Evolutionary conservation across 2,888 invertebrate genomes (phyloP), one percentile per base, ranked within the genome.

Genomic region (Opisthograptis luteolata): DNA sequence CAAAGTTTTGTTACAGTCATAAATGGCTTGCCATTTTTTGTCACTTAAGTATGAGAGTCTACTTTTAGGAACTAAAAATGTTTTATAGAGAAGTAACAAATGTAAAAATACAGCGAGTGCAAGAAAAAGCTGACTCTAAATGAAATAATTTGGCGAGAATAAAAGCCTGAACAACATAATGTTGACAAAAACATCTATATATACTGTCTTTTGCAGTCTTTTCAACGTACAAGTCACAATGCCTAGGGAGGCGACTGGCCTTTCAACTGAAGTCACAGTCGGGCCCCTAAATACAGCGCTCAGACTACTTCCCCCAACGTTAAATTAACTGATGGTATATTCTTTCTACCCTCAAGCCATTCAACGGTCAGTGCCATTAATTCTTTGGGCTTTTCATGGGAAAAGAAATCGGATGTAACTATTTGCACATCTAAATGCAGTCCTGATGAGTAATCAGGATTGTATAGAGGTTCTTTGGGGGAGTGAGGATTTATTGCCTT

Each of bases 391-490:
- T 55, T 60, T 75, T 69, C 71, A 70, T 61, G 51, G 64, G 59
- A 70, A 68, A 66, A 71, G 64, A 69, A 70, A 69, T 64, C 53
- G 75, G 76, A 79, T 76, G 74, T 73, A 60, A 68, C 76, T 68
- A 74, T 77, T 79, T 76, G 67, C 70, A 60, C 59, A 64, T 69
- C 68, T 73, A 73, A 76, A 76, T 73, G 68, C 70, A 66, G 48
- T 60, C 56, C 55, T 73, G 71, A 75, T 76, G 73, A 73, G 68
- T 73, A 69, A 68, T 66, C 69, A 63, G 66, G 62, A 67, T 60
- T 62, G 59, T 55, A 58, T 61, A 68, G 62, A 55, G 61, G 51
- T 60, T 58, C 42, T 60, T 63, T 59, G 32, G 52, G 55, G 55
- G 41, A 43, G 37, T 49, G 46, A 50, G 43, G 53, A 61, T 60